Evolutionary conservation across 1,140 invertebrate genomes (phyloP), one percentile per base, ranked within the genome.

Genomic region (Papilio xuthus): DNA sequence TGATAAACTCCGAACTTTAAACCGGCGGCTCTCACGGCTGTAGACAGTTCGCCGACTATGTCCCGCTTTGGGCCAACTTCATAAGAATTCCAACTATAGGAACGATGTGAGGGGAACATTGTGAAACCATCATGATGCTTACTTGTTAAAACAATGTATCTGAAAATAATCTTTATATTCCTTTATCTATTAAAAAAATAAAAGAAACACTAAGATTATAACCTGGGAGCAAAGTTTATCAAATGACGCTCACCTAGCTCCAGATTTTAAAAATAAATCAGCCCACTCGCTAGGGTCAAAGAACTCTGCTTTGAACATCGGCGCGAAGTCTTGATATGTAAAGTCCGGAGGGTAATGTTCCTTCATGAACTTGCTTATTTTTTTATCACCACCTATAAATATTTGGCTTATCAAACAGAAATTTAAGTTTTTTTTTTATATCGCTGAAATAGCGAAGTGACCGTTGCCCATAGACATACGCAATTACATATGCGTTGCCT

Each of bases 51-150:
- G 71, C 96, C 96, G 69, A 99, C 94, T 47, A 99, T 88, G 93
- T 99, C 97, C 78, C 96, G 93, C 78, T 97, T 96, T 13, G 98
- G 97, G 50, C 98, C 98, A 78, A 98, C 95, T 85, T 99, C 98
- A 78, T 96, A 90, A 0, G 98, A 94, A 94, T 99, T 99, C 98
- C 98, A 99, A 85, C 97, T 97, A 85, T 96, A 99, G 0, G 97
- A 96, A 78, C 96, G 96, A 82, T 95, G 96, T 0, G 97, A 98
- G 28, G 98, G 98, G 96, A 98, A 99, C 37, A 99, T 78, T 0
- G 98, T 97, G 84, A 95, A 99, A 13, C 98, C 98, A 92, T 99
- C 98, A 89, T 99, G 98, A 95, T 99, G 98, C 94, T 99, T 99
- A 84, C 97, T 98, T 2, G 98, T 99, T 1, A 99, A 86, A 4